phyloP scores from a whole-genome alignment of 2,888 invertebrate genomes.

The Chrysodeixis includens region DNA sequence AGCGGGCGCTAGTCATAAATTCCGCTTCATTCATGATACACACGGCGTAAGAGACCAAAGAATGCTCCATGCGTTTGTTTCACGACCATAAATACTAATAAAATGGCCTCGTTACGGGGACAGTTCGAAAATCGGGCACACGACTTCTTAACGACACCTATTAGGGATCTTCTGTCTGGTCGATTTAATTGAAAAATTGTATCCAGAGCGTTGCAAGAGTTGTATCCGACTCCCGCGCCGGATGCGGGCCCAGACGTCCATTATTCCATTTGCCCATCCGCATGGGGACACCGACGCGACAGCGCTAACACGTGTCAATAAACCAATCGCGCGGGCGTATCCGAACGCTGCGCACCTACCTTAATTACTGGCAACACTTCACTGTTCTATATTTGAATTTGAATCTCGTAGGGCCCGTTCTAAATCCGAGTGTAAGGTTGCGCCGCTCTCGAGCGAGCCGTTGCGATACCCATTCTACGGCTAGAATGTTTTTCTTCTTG shows the following conservation, averaged over 20 bases:
- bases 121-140: constrained; percentile 89
- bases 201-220: constrained; percentile 87
- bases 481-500: constrained; percentile 76
- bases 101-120: constrained; percentile 87
- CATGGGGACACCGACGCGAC: constrained; percentile 80
- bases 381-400: constrained; percentile 77
- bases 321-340: constrained; percentile 73
- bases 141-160: constrained; percentile 89
- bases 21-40: constrained; percentile 83
- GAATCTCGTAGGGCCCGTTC: constrained; percentile 75
- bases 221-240: constrained; percentile 87
- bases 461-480: constrained; percentile 66
- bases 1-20: constrained; percentile 85
- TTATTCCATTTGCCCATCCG: constrained; percentile 89
- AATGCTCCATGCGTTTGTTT: constrained; percentile 80
- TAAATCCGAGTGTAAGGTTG: constrained; percentile 70
- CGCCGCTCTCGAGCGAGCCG: constrained; percentile 60
- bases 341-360: constrained; percentile 66
- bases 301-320: constrained; percentile 80
- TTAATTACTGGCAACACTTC: constrained; percentile 73
- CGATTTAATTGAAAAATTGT: constrained; percentile 89
- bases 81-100: constrained; percentile 88
- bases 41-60: constrained; percentile 70
- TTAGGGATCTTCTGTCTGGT: constrained; percentile 89
- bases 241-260: constrained; percentile 89